Evolutionary conservation across 37 sponge, comb jelly and placozoan genomes (phyloP).

Genomic region (Halichondria panicea): DNA sequence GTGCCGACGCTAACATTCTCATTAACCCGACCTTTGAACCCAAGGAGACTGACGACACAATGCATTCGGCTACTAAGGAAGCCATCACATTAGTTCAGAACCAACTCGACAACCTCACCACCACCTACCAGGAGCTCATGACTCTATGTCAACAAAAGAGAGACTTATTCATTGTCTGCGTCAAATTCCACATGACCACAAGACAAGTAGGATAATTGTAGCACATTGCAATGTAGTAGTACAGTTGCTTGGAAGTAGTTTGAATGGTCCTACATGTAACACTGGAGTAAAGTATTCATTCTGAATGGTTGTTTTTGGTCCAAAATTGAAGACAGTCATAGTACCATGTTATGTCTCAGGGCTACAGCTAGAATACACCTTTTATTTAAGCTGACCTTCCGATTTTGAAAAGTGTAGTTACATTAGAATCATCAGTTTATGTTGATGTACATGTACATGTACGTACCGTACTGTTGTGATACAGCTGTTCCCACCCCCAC

Average conservation of each 20-base stretch:
- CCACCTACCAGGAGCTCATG: slow-evolving; percentile 51
- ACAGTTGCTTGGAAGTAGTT: too few relatives aligned
- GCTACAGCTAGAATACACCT: too few relatives aligned
- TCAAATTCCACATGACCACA: slow-evolving; percentile 61
- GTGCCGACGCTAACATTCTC: slow-evolving; percentile 9
- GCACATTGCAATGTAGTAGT: neutral
- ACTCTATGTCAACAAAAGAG: slow-evolving; percentile 77
- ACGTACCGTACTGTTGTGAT: neutral
- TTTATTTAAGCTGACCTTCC: too few relatives aligned
- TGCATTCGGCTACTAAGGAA: slow-evolving; percentile 32
- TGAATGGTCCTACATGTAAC: too few relatives aligned
- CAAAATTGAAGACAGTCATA: too few relatives aligned
- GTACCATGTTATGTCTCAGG: too few relatives aligned
- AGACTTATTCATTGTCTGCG: slow-evolving; percentile 62
- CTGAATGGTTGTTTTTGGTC: too few relatives aligned
- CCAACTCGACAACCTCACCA: slow-evolving; percentile 11
- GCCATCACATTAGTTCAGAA: slow-evolving; percentile 12
- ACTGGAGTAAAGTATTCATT: too few relatives aligned
- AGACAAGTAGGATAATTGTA: slow-evolving; percentile 57
- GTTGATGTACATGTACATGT: too few relatives aligned
- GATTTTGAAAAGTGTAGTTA: too few relatives aligned
- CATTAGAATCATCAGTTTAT: too few relatives aligned
- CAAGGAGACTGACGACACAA: neutral
- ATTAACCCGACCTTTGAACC: slow-evolving; percentile 10
- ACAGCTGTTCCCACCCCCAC: neutral